phyloP scores from a whole-genome alignment of 2,888 invertebrate genomes.

The Apeira syringaria region DNA sequence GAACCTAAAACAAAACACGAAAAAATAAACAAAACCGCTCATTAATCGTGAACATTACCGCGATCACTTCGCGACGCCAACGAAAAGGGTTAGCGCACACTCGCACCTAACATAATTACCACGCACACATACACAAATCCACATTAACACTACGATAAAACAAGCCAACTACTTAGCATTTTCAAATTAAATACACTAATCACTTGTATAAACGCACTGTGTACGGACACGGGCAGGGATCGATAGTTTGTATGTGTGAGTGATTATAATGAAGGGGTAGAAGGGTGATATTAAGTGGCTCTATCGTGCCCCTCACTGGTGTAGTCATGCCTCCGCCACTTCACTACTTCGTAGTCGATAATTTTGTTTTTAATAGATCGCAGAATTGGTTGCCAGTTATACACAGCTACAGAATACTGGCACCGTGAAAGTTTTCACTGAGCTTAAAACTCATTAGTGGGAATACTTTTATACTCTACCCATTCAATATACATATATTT shows the following conservation, averaged over 20 bases:
- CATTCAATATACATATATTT: no score
- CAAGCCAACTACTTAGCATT: constrained; percentile 83
- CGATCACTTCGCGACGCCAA: constrained; percentile 65
- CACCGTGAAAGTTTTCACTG: neutral
- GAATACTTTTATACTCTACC: no score
- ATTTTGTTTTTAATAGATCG: constrained; percentile 53
- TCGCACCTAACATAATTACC: constrained; percentile 63
- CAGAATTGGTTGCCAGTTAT: constrained; percentile 24
- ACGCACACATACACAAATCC: constrained; percentile 48
- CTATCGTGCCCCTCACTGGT: constrained; percentile 69
- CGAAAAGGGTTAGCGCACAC: constrained; percentile 73
- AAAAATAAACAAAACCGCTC: constrained; percentile 49
- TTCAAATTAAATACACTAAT: constrained; percentile 84
- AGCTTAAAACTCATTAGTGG: neutral
- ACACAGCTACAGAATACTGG: neutral
- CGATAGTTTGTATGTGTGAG: constrained; percentile 76
- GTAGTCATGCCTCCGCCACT: constrained; percentile 75
- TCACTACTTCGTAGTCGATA: constrained; percentile 65
- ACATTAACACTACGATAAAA: constrained; percentile 69
- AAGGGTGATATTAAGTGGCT: constrained; percentile 82
- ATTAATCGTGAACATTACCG: constrained; percentile 70
- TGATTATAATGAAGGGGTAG: constrained; percentile 82
- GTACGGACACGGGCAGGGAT: constrained; percentile 62
- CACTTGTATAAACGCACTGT: constrained; percentile 76
- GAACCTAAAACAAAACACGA: constrained; percentile 13